Evolutionary conservation across 2,888 invertebrate species (phyloP), one percentile per base, ranked within the genome.

Genomic region (Noctua fimbriata): DNA sequence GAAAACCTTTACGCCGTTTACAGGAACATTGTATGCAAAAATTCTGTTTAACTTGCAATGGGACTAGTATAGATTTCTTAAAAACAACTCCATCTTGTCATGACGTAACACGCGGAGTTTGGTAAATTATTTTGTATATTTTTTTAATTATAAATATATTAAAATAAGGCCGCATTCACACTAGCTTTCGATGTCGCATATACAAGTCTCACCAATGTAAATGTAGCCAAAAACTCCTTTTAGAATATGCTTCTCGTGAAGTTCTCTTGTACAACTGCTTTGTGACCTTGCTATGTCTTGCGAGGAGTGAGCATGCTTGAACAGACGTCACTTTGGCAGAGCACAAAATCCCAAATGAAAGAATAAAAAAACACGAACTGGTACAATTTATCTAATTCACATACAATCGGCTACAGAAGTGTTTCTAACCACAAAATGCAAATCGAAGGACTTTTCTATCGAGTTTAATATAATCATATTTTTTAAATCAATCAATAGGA

Each of bases 21-120:
- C 95, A 96, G 96, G 96, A 96, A 96, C 96, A 96, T 95, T 92
- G 93, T 91, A 95, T 96, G 94, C 95, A 95, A 95, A 95, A 94
- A 94, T 93, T 89, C 94, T 95, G 95, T 96, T 94, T 93, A 94
- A 95, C 95, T 96, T 96, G 96, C 96, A 96, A 96, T 95, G 95
- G 94, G 96, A 96, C 96, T 96, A 96, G 96, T 96, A 95, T 94
- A 93, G 91, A 94, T 93, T 93, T 92, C 93, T 92, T 92, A 93
- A 91, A 84, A 88, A 89, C 82, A 89, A 91, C 91, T 91, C 91
- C 91, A 91, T 90, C 87, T 92, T 92, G 93, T 93, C 93, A 92
- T 93, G 93, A 89, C 92, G 90, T 88, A 91, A 88, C 90, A 88
- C 89, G 93, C 93, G 94, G 94, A 92, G 93, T 91, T 92, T 87